These are phyloP conservation scores for Rotaria magnacalcarata DNA, from an alignment of 2,888 invertebrate species.

Conservation along the genomic window DNA sequence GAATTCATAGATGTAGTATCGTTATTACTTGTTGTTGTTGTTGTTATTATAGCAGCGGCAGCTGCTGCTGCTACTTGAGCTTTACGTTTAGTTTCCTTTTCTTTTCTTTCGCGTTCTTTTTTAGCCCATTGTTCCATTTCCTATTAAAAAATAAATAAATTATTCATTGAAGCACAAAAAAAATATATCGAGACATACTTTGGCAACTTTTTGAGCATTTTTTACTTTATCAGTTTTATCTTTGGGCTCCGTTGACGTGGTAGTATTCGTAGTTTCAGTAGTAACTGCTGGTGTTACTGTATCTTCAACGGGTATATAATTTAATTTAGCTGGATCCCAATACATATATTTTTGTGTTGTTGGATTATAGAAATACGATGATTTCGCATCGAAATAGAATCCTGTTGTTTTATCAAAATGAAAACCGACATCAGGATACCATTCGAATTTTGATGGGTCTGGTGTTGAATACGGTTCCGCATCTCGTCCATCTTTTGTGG, in stretches of 20 bases:
- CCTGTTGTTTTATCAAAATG: conserved; percentile 88
- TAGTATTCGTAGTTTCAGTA: conserved; percentile 50
- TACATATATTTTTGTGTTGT: conserved; percentile 84
- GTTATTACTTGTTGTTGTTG: neutral
- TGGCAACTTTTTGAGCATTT: conserved; percentile 92
- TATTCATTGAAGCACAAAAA: neutral
- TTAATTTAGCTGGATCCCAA: conserved; percentile 70
- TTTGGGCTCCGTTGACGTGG: conserved; percentile 47
- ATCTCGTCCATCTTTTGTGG: neutral
- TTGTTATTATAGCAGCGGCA: conserved; percentile 9
- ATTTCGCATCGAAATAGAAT: conserved; percentile 88
- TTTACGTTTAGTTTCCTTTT: conserved; percentile 47
- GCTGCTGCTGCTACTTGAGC: conserved; percentile 2
- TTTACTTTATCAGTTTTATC: conserved; percentile 65
- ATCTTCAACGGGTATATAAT: conserved; percentile 53
- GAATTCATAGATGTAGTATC: neutral
- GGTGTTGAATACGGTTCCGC: conserved; percentile 62
- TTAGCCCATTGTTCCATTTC: conserved; percentile 93
- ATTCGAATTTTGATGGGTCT: conserved; percentile 83
- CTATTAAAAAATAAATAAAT: conserved; percentile 50
- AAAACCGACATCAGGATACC: conserved; percentile 88
- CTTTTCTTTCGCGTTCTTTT: conserved; percentile 83
- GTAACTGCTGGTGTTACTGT: neutral
- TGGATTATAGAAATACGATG: conserved; percentile 89
- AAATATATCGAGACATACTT: conserved; percentile 61